Percentiles rank a stretch among this genome's conserved stretches.
Evolutionary conservation across 2,113 vertebrate genomes (phyloP).

Genomic region (Thermophis baileyi): DNA sequence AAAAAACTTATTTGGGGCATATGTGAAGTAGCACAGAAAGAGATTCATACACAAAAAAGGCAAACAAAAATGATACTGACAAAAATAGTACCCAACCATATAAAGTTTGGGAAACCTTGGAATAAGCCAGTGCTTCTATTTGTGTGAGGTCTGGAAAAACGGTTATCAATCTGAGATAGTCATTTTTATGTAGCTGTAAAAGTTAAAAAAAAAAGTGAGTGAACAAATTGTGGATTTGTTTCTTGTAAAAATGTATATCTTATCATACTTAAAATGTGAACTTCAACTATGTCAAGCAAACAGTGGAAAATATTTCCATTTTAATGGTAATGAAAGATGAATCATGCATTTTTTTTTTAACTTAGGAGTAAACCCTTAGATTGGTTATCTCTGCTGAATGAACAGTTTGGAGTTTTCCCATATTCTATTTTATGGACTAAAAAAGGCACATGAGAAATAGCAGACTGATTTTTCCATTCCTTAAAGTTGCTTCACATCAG

Average conservation of each 20-base stretch:
- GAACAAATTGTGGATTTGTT: not conserved
- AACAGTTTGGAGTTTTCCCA: slow-evolving; percentile 55
- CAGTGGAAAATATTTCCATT: not conserved
- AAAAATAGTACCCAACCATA: not conserved
- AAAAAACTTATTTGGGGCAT: not conserved
- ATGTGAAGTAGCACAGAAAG: not conserved
- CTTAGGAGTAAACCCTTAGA: slow-evolving; percentile 29
- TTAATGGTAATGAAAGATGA: not conserved
- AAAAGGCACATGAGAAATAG: slow-evolving; percentile 60
- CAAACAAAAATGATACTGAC: not conserved
- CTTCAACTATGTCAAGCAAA: not conserved
- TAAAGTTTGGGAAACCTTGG: not conserved
- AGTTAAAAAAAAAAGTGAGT: not conserved
- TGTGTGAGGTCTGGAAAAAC: not conserved
- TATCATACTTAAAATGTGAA: not conserved
- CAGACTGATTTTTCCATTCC: slow-evolving; percentile 64
- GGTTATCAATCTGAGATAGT: not conserved
- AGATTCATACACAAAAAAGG: not conserved
- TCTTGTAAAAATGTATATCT: not conserved
- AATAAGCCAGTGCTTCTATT: not conserved
- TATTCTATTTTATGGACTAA: slow-evolving; percentile 43
- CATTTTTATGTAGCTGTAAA: not conserved
- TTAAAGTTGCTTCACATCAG: slow-evolving; percentile 57
- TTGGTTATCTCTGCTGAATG: slow-evolving; percentile 19
- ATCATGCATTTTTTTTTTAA: slow-evolving; percentile 2